Evolutionary conservation across 2,888 invertebrate species (phyloP).

Genomic region (Orthosia gracilis): DNA sequence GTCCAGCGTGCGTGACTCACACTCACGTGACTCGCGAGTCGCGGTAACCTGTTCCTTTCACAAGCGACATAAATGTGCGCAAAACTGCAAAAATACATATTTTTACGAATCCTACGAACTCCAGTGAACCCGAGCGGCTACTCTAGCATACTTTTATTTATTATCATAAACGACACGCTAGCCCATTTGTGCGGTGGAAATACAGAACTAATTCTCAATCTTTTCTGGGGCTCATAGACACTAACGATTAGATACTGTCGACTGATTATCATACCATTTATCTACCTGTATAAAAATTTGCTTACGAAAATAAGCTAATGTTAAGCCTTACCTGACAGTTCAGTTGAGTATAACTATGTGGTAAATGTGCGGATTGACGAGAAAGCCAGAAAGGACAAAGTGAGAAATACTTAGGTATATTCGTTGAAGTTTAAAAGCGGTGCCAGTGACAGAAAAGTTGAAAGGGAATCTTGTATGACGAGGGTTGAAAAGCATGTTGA

Average conservation of each 20-base stretch:
- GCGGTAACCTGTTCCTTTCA: slow-evolving; percentile 45
- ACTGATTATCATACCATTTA: slow-evolving; percentile 2
- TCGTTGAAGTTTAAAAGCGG: no score
- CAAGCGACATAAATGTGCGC: slow-evolving; percentile 33
- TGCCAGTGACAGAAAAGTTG: no score
- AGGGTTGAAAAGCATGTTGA: no score
- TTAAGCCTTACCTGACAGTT: background rate
- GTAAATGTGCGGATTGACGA: no score
- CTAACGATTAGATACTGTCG: background rate
- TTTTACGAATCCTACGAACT: slow-evolving; percentile 50
- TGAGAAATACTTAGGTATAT: no score
- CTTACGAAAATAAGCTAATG: background rate
- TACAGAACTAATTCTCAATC: slow-evolving; percentile 9
- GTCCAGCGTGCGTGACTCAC: slow-evolving; percentile 29
- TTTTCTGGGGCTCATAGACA: background rate
- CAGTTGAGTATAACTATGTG: background rate
- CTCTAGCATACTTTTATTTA: slow-evolving; percentile 15
- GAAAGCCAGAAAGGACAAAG: no score
- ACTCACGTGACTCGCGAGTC: slow-evolving; percentile 27
- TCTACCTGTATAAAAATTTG: background rate
- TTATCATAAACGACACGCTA: slow-evolving; percentile 2
- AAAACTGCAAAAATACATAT: slow-evolving; percentile 26
- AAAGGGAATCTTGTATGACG: no score
- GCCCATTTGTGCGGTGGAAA: slow-evolving; percentile 1
- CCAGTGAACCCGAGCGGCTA: slow-evolving; percentile 34